Conservation (phyloP, 2,797 vertebrate species). For the Enteromius afrohamiltoni region DNA sequence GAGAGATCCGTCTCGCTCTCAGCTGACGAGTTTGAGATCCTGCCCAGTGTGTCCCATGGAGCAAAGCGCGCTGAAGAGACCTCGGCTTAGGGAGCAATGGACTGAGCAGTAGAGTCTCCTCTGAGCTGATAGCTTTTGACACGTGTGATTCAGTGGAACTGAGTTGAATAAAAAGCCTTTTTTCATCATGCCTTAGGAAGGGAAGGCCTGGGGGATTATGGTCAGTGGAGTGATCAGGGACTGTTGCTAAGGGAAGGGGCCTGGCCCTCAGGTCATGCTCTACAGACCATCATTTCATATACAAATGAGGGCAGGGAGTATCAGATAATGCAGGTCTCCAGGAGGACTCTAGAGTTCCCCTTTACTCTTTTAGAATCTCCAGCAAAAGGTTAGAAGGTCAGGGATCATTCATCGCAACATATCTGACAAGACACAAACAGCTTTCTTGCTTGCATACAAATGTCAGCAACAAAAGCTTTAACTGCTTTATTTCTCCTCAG, state of each 20-base stretch:
- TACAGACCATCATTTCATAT: conserved; percentile 70
- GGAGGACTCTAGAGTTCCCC: conserved; percentile 63
- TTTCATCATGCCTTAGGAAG: conserved; percentile 55
- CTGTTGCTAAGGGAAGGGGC: conserved; percentile 58
- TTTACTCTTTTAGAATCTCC: conserved; percentile 56
- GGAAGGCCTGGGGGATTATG: conserved; percentile 67
- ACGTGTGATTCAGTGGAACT: conserved; percentile 59
- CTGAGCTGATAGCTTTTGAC: conserved; percentile 61
- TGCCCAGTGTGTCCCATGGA: conserved; percentile 3
- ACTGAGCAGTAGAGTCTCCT: conserved; percentile 43
- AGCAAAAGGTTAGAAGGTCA: conserved; percentile 67
- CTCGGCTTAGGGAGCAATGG: conserved; percentile 24
- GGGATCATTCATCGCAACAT: conserved; percentile 57
- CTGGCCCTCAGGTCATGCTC: conserved; percentile 67
- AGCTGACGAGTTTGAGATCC: conserved; percentile 26
- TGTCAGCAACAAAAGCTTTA: conserved; percentile 26
- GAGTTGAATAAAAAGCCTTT: conserved; percentile 48
- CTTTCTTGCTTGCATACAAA: conserved; percentile 28
- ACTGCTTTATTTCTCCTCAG: conserved; percentile 68
- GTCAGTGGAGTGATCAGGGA: conserved; percentile 66
- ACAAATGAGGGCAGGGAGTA: conserved; percentile 70
- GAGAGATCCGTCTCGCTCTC: conserved; percentile 41
- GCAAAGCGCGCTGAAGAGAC: conserved; percentile 18
- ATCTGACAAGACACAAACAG: conserved; percentile 28
- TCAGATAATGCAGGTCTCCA: conserved; percentile 71